A percentile compares a stretch with the other conserved stretches of the same genome.
phyloP scores from a whole-genome alignment of 2,797 vertebrate species.

The Chaenodraco wilsoni region DNA sequence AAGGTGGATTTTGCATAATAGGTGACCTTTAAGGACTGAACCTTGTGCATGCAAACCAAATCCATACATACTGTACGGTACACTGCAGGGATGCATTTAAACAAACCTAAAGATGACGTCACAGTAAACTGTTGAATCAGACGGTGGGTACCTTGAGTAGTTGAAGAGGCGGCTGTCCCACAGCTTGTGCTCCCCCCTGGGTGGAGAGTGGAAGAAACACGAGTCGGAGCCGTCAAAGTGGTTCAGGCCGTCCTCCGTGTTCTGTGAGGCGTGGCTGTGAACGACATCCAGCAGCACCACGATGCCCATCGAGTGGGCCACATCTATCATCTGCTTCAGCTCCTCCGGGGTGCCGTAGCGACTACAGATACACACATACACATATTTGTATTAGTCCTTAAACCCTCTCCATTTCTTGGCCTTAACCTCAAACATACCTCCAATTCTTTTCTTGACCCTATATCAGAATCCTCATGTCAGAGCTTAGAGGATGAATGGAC shows the following conservation, averaged over 20 bases:
- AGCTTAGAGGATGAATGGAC: background rate
- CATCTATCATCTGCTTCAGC: conserved; percentile 93
- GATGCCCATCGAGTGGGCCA: conserved; percentile 95
- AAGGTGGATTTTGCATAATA: too few relatives aligned
- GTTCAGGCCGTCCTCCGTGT: conserved; percentile 95
- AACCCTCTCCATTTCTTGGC: background rate
- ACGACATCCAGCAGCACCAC: conserved; percentile 93
- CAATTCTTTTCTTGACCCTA: background rate
- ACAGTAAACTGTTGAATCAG: background rate
- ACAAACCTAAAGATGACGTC: background rate
- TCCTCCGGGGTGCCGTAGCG: conserved; percentile 96
- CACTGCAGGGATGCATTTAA: background rate
- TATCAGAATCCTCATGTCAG: background rate
- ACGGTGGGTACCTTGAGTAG: conserved; percentile 88
- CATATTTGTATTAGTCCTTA: background rate
- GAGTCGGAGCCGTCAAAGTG: conserved; percentile 93
- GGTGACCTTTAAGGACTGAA: too few relatives aligned
- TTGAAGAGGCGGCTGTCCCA: conserved; percentile 97
- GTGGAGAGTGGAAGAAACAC: conserved; percentile 93
- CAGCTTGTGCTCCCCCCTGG: conserved; percentile 87
- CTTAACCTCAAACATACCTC: background rate
- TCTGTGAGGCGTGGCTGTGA: conserved; percentile 96
- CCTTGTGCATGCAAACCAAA: background rate
- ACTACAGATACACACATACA: conserved; percentile 70
- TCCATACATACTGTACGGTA: background rate